Conservation (phyloP, 2,113 vertebrate species). For the Macrotis lagotis region DNA sequence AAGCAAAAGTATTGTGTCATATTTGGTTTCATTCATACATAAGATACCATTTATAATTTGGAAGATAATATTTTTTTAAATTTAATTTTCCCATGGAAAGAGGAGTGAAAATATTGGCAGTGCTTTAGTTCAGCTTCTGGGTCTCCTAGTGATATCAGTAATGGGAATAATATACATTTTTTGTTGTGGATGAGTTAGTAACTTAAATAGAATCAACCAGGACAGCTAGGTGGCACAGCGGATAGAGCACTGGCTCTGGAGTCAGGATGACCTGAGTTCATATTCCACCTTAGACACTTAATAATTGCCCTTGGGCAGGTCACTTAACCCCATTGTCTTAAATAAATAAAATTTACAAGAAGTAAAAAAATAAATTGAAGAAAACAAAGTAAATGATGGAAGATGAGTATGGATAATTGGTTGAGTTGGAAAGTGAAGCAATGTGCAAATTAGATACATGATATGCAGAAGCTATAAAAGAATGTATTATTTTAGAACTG, state of each 20-base stretch:
- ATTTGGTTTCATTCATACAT: constrained; percentile 48
- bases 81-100: not conserved
- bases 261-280: no score
- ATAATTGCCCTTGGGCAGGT: no score
- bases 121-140: constrained; percentile 36
- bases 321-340: no score
- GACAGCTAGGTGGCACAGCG: no score
- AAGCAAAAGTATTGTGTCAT: constrained; percentile 36
- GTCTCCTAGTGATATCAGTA: constrained; percentile 39
- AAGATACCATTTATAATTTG: constrained; percentile 41
- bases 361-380: no score
- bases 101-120: constrained; percentile 50
- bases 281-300: no score
- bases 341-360: no score
- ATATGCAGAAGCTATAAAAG: constrained; percentile 9
- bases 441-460: constrained; percentile 23
- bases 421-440: not conserved
- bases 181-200: constrained; percentile 55
- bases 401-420: not conserved
- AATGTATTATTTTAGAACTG: constrained; percentile 7
- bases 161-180: not conserved
- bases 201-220: constrained; percentile 27
- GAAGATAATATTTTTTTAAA: not conserved
- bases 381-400: not conserved
- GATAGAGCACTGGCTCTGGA: no score